phyloP scores from a whole-genome alignment of 2,797 vertebrate genomes.

The Ptychobarbus kaznakovi region DNA sequence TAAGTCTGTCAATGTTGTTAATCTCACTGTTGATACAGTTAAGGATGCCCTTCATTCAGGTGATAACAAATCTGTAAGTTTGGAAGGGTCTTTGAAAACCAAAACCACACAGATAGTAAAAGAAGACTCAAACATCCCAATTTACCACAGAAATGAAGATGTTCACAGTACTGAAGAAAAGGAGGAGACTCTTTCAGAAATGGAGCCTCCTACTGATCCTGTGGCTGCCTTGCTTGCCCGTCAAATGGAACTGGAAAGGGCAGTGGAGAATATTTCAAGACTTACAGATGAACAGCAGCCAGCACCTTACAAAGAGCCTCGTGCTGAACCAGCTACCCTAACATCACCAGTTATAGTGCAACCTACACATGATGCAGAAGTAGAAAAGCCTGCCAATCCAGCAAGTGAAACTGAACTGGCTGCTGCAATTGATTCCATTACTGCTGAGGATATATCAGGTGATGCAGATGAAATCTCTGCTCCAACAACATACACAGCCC shows the following conservation, averaged over 20 bases:
- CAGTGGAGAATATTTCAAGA: constrained; percentile 96
- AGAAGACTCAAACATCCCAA: constrained; percentile 70
- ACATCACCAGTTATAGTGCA: constrained; percentile 75
- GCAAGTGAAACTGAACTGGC: constrained; percentile 96
- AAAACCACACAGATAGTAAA: constrained; percentile 76
- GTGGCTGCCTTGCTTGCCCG: constrained; percentile 84
- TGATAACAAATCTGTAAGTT: constrained; percentile 75
- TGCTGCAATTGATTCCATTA: constrained; percentile 97
- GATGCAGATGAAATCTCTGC: constrained; percentile 90
- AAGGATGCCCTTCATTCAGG: constrained; percentile 80
- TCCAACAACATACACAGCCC: constrained; percentile 81
- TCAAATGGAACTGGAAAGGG: constrained; percentile 95
- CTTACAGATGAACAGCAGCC: constrained; percentile 83
- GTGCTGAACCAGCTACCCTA: constrained; percentile 70
- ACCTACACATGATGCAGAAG: constrained; percentile 79
- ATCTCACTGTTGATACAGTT: constrained; percentile 84
- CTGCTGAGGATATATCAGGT: constrained; percentile 85
- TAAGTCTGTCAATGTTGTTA: constrained; percentile 82
- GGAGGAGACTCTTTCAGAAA: constrained; percentile 77
- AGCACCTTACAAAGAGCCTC: constrained; percentile 84
- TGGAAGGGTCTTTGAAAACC: constrained; percentile 69
- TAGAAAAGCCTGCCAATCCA: constrained; percentile 90
- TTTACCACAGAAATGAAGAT: constrained; percentile 72
- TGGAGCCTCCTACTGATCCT: constrained; percentile 80
- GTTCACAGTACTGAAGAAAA: constrained; percentile 75